phyloP scores from a whole-genome alignment of 2,113 vertebrate genomes.

The Laticauda laticaudata region DNA sequence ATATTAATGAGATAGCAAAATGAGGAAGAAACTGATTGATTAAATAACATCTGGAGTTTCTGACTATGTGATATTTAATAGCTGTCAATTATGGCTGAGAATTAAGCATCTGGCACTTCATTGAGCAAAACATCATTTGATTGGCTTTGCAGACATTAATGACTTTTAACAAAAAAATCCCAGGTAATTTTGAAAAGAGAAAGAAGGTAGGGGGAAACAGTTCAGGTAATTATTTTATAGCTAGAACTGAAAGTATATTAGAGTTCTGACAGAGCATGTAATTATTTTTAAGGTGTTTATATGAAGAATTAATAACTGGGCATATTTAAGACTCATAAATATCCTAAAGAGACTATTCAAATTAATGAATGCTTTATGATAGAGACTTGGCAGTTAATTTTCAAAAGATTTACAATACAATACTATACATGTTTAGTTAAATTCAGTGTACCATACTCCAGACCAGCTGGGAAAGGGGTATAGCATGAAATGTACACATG shows the following conservation, averaged over 20 bases:
- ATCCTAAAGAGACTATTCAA: conserved; percentile 28
- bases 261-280: conserved; percentile 64
- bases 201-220: conserved; percentile 44
- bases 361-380: conserved; percentile 33
- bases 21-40: not conserved
- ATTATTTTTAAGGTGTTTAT: conserved; percentile 68
- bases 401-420: conserved; percentile 6
- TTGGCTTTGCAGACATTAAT: conserved; percentile 48
- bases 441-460: not conserved
- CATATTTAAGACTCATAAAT: conserved; percentile 32
- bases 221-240: conserved; percentile 39
- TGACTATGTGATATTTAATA: conserved; percentile 24
- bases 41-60: not conserved
- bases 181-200: conserved; percentile 59
- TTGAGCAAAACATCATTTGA: conserved; percentile 35
- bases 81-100: conserved; percentile 43
- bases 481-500: not conserved
- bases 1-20: not conserved
- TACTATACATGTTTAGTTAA: not conserved
- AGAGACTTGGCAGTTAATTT: conserved; percentile 12
- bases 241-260: conserved; percentile 55
- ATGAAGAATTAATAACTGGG: conserved; percentile 59
- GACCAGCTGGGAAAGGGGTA: not conserved
- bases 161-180: conserved; percentile 56
- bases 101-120: conserved; percentile 43